These are phyloP conservation scores for Siniperca obscura DNA, from an alignment of 2,797 vertebrate genomes.

Conservation along the genomic window DNA sequence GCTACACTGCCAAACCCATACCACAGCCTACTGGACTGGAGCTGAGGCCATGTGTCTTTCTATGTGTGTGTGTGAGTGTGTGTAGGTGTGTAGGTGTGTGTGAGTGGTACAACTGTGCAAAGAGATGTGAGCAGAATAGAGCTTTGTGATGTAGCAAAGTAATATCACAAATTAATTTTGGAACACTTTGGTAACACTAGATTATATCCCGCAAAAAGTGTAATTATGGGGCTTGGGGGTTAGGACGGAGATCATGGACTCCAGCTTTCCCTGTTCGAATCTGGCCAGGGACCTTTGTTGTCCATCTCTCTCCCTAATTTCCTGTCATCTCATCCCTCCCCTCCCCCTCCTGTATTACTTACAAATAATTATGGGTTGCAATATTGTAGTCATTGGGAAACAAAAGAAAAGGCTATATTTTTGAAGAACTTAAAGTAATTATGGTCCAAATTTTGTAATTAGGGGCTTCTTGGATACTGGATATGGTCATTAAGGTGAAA, in stretches of 20 bases:
- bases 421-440: not conserved
- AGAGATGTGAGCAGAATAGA: slow-evolving; percentile 10
- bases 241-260: not conserved
- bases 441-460: not conserved
- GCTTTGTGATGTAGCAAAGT: not conserved
- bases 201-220: not conserved
- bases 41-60: slow-evolving; percentile 47
- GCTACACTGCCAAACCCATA: slow-evolving; percentile 72
- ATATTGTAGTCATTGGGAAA: not conserved
- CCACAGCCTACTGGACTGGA: slow-evolving; percentile 64
- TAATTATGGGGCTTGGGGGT: not conserved
- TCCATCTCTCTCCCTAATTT: not conserved
- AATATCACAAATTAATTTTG: slow-evolving; percentile 21
- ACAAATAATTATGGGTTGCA: not conserved
- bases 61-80: slow-evolving; percentile 20
- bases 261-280: not conserved
- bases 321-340: not conserved
- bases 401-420: not conserved
- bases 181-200: slow-evolving; percentile 3
- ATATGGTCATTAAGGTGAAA: not conserved
- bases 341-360: not conserved
- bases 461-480: too few relatives aligned
- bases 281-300: not conserved
- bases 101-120: slow-evolving; percentile 27
- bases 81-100: slow-evolving; percentile 17